phyloP scores from a whole-genome alignment of 2,888 invertebrate species.

The Drosophila picticornis region DNA sequence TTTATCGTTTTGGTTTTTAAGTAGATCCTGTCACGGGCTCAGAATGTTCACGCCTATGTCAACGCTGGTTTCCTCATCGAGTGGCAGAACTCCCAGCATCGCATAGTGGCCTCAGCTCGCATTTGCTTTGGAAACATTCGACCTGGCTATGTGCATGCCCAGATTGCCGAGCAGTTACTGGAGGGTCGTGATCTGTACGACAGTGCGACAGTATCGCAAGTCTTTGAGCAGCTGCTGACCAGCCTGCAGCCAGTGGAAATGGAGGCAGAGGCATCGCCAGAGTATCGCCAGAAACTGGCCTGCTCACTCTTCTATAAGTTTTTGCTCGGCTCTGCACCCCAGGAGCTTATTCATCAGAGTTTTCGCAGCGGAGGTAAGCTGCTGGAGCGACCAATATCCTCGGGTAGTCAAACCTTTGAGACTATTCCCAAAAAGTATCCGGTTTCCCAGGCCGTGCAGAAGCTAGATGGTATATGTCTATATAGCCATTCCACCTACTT shows the following conservation, averaged over 20 bases:
- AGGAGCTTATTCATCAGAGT: slow-evolving; percentile 75
- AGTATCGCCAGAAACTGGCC: slow-evolving; percentile 90
- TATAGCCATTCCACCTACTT: slow-evolving; percentile 55
- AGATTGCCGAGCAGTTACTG: slow-evolving; percentile 86
- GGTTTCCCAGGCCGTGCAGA: slow-evolving; percentile 90
- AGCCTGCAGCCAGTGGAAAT: slow-evolving; percentile 89
- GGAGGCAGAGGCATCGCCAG: slow-evolving; percentile 89
- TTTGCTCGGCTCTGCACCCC: slow-evolving; percentile 87
- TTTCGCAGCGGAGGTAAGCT: slow-evolving; percentile 83
- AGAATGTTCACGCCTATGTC: slow-evolving; percentile 92
- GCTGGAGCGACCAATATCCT: slow-evolving; percentile 88
- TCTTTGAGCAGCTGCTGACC: slow-evolving; percentile 86
- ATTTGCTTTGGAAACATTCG: slow-evolving; percentile 89
- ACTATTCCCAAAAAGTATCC: slow-evolving; percentile 90
- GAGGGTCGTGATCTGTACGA: slow-evolving; percentile 86
- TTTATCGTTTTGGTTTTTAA: background rate
- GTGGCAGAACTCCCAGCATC: slow-evolving; percentile 53
- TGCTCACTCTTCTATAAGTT: slow-evolving; percentile 92
- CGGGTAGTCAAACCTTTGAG: slow-evolving; percentile 90
- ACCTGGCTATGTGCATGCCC: slow-evolving; percentile 87
- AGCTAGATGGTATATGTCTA: slow-evolving; percentile 87
- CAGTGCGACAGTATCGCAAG: slow-evolving; percentile 78
- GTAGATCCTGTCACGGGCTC: slow-evolving; percentile 90
- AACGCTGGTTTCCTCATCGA: slow-evolving; percentile 91
- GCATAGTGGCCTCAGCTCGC: slow-evolving; percentile 83